Conservation (phyloP, 2,888 invertebrate genomes). For the Scelioninae gen. 1 region DNA sequence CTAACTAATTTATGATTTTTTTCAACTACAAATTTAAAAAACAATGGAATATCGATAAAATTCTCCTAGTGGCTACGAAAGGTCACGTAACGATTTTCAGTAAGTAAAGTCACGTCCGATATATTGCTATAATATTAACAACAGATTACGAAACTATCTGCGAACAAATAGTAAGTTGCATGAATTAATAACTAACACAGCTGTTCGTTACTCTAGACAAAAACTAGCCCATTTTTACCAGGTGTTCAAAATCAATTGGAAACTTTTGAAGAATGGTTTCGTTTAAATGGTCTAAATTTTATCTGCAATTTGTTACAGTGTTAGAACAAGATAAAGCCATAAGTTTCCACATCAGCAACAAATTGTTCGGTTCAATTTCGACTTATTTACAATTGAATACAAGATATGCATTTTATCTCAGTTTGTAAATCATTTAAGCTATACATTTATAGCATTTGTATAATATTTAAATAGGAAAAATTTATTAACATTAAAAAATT, state of each 20-base stretch:
- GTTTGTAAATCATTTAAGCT: slow-evolving; percentile 25
- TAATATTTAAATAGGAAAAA: slow-evolving; percentile 2
- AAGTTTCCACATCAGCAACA: not conserved
- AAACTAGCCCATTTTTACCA: not conserved
- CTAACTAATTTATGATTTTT: not conserved
- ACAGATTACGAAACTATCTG: not conserved
- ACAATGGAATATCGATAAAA: no score
- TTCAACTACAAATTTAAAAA: not conserved
- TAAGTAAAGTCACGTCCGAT: not conserved
- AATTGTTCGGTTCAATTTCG: slow-evolving; percentile 2
- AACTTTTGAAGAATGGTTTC: not conserved
- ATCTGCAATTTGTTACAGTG: not conserved
- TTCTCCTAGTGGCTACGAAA: not conserved
- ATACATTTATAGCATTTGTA: slow-evolving; percentile 17
- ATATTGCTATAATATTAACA: not conserved
- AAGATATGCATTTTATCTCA: slow-evolving; percentile 35
- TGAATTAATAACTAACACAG: slow-evolving; percentile 1
- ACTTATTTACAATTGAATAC: slow-evolving; percentile 22
- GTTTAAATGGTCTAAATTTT: not conserved
- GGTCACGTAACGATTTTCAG: not conserved
- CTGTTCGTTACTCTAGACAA: not conserved
- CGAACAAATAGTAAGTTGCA: not conserved
- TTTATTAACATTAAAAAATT: no score
- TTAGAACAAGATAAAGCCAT: slow-evolving; percentile 10
- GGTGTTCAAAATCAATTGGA: not conserved